phyloP scores from a whole-genome alignment of 1,140 invertebrate genomes.

The Drosophila nikananu region DNA sequence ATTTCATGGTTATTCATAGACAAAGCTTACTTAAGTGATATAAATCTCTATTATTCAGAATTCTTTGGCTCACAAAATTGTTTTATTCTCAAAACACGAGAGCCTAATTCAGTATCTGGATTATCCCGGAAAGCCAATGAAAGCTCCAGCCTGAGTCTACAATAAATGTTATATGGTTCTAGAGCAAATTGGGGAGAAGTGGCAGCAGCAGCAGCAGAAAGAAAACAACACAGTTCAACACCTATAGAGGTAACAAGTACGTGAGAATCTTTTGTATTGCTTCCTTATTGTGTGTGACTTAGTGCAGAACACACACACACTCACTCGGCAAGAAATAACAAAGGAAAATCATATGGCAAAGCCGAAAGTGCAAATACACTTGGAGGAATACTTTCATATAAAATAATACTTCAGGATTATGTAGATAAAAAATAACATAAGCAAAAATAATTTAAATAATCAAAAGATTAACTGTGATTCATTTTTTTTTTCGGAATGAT shows the following conservation, averaged over 20 bases:
- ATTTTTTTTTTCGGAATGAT: not conserved
- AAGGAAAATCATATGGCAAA: not conserved
- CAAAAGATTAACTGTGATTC: not conserved
- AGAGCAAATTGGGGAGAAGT: conserved; percentile 15
- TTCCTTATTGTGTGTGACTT: conserved; percentile 66
- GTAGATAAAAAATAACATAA: not conserved
- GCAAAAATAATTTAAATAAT: not conserved
- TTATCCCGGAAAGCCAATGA: conserved; percentile 1
- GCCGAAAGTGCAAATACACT: conserved; percentile 7
- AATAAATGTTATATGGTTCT: conserved; percentile 49
- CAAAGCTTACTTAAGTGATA: not conserved
- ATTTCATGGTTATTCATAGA: not conserved
- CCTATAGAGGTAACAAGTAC: conserved; percentile 73
- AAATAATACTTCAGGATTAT: not conserved
- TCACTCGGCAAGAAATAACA: not conserved
- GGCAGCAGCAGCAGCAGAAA: not conserved
- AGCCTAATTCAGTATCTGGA: conserved; percentile 12
- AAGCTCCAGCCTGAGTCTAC: not conserved
- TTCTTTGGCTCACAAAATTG: not conserved
- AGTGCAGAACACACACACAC: conserved; percentile 9
- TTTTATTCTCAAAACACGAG: conserved; percentile 1
- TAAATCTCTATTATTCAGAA: not conserved
- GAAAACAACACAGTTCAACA: conserved; percentile 56
- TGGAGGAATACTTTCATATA: not conserved
- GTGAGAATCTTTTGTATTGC: conserved; percentile 79